Evolutionary conservation across 2,888 invertebrate genomes (phyloP).

Genomic region (Belgica antarctica): DNA sequence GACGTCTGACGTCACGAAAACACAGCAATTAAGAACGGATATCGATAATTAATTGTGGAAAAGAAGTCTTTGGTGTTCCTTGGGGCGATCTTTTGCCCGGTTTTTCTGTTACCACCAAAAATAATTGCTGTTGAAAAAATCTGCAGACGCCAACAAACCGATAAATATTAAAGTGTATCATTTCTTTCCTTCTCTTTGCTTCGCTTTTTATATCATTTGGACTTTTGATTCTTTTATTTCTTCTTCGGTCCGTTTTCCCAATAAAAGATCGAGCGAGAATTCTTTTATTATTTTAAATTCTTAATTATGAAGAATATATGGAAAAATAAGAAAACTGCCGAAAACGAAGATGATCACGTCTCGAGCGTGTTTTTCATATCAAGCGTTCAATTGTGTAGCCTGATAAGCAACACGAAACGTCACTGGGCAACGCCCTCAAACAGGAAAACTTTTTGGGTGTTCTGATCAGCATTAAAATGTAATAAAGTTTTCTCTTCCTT

Average conservation of each 20-base stretch:
- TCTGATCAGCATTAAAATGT: conserved; percentile 42
- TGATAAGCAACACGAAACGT: conserved; percentile 31
- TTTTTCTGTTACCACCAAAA: neutral
- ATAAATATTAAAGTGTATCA: conserved; percentile 42
- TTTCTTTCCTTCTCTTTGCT: conserved; percentile 13
- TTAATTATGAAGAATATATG: conserved; percentile 37
- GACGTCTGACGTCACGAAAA: too few species aligned
- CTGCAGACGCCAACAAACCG: conserved; percentile 39
- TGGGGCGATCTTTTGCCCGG: conserved; percentile 4
- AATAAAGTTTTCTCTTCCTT: conserved; percentile 37
- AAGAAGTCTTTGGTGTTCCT: conserved; percentile 15
- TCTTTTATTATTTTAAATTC: conserved; percentile 37
- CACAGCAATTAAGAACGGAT: too few species aligned
- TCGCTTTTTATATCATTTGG: conserved; percentile 21
- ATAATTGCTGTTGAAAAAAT: conserved; percentile 36
- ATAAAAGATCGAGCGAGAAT: conserved; percentile 26
- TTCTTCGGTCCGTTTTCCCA: conserved; percentile 15
- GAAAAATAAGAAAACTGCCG: neutral
- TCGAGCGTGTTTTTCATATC: too few species aligned
- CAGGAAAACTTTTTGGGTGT: conserved; percentile 43
- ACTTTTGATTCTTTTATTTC: conserved; percentile 8
- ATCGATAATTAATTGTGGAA: conserved; percentile 14
- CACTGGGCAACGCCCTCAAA: conserved; percentile 31
- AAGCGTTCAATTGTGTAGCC: neutral
- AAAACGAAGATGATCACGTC: too few species aligned